These are phyloP conservation scores for Brenthis daphne DNA, from an alignment of 2,888 invertebrate genomes.

Conservation along the genomic window DNA sequence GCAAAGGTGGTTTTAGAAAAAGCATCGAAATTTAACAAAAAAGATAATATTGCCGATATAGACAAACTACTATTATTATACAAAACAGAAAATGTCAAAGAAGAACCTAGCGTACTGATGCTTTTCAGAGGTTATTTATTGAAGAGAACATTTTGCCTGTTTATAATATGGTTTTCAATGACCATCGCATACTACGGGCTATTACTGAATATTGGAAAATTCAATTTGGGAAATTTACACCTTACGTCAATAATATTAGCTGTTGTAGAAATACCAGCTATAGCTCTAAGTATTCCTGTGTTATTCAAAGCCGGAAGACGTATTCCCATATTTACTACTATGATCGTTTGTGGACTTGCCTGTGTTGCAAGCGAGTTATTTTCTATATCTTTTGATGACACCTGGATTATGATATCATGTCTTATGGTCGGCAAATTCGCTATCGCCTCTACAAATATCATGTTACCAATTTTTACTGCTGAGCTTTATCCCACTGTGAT, in stretches of 20 bases:
- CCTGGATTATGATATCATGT: constrained; percentile 87
- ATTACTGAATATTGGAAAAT: constrained; percentile 86
- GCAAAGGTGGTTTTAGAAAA: constrained; percentile 84
- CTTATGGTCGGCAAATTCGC: constrained; percentile 91
- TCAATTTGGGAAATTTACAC: constrained; percentile 89
- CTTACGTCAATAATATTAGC: constrained; percentile 88
- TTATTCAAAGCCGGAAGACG: constrained; percentile 88
- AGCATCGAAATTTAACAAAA: constrained; percentile 85
- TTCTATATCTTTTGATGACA: constrained; percentile 77
- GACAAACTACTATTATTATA: constrained; percentile 85
- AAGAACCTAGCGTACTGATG: constrained; percentile 83
- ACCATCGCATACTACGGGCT: constrained; percentile 90
- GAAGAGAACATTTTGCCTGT: constrained; percentile 86
- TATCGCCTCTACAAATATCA: constrained; percentile 89
- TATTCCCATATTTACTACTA: constrained; percentile 86
- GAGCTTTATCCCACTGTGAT: constrained; percentile 88
- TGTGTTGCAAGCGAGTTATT: constrained; percentile 84
- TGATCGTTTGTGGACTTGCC: constrained; percentile 86
- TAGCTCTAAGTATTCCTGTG: constrained; percentile 88
- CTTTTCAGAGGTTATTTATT: constrained; percentile 86
- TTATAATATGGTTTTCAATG: constrained; percentile 89
- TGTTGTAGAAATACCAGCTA: constrained; percentile 89
- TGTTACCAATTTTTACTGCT: constrained; percentile 89
- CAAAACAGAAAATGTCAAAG: constrained; percentile 65
- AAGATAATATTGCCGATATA: constrained; percentile 84